Percentiles rank a stretch among this genome's conserved stretches.
Evolutionary conservation across 2,888 invertebrate species (phyloP).

Genomic region (Aquatica leii): DNA sequence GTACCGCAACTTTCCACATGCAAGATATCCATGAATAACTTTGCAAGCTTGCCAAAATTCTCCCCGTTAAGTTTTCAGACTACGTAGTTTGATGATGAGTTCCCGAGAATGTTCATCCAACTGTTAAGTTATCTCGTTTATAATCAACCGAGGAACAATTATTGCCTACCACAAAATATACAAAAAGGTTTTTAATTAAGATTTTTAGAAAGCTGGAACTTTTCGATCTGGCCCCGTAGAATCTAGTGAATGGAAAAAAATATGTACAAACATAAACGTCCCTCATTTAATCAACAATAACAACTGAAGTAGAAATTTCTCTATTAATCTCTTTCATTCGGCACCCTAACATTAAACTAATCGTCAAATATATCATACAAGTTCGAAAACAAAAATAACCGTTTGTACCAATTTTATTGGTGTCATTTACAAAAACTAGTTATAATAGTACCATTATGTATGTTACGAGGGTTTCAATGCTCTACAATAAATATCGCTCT

Average conservation of each 20-base stretch:
- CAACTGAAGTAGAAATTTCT: conserved; percentile 5
- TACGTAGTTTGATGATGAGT: conserved; percentile 45
- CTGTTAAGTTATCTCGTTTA: conserved; percentile 42
- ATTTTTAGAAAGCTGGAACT: neutral
- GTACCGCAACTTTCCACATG: conserved; percentile 52
- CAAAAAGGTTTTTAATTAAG: conserved; percentile 26
- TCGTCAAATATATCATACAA: conserved; percentile 13
- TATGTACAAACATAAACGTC: too few species aligned
- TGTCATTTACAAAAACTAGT: conserved; percentile 29
- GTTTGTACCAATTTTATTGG: conserved; percentile 23
- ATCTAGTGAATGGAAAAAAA: too few species aligned
- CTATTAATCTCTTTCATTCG: conserved; percentile 7
- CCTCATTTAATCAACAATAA: conserved; percentile 1
- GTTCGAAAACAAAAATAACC: conserved; percentile 13
- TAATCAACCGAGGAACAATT: conserved; percentile 33
- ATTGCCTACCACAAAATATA: conserved; percentile 28
- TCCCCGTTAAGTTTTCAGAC: conserved; percentile 46
- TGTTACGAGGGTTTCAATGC: conserved; percentile 14
- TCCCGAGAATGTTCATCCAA: conserved; percentile 36
- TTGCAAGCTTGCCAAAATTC: conserved; percentile 48
- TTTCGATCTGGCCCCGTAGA: too few species aligned
- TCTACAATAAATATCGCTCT: conserved; percentile 1
- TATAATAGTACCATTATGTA: conserved; percentile 31
- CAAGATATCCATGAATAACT: conserved; percentile 51
- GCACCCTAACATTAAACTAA: conserved; percentile 13